phyloP scores from a whole-genome alignment of 1,140 invertebrate genomes.

The Cecropterus lyciades region DNA sequence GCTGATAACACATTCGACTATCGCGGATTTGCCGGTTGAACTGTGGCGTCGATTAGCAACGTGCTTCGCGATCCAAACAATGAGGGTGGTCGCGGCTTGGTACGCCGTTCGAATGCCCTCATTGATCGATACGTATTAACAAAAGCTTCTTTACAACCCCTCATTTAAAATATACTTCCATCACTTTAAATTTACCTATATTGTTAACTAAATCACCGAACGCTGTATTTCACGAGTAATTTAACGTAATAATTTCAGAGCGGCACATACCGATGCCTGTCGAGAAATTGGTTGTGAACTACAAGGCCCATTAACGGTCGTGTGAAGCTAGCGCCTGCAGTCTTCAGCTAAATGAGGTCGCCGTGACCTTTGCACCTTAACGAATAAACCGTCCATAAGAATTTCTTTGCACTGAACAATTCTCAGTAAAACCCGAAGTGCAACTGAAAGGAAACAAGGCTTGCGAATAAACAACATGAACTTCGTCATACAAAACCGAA shows the following conservation, averaged over 20 bases:
- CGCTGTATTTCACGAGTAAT: background rate
- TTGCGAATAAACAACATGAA: slow-evolving; percentile 17
- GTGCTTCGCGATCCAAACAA: slow-evolving; percentile 75
- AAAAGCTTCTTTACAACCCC: slow-evolving; percentile 50
- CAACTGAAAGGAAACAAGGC: slow-evolving; percentile 43
- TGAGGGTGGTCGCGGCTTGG: slow-evolving; percentile 76
- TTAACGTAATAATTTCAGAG: background rate
- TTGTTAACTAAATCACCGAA: background rate
- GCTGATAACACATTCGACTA: slow-evolving; percentile 58
- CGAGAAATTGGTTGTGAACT: slow-evolving; percentile 16
- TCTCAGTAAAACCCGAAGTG: slow-evolving; percentile 17
- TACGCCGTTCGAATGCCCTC: slow-evolving; percentile 62
- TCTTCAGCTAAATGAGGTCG: slow-evolving; percentile 42
- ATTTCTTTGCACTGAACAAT: slow-evolving; percentile 42
- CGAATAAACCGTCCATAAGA: slow-evolving; percentile 36
- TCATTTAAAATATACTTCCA: slow-evolving; percentile 31
- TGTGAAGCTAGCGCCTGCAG: slow-evolving; percentile 44
- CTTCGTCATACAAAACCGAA: background rate
- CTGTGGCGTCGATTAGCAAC: slow-evolving; percentile 75
- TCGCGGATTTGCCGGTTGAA: slow-evolving; percentile 56
- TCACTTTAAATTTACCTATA: slow-evolving; percentile 4
- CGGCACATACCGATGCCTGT: slow-evolving; percentile 15
- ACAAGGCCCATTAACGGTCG: slow-evolving; percentile 41
- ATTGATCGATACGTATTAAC: slow-evolving; percentile 66
- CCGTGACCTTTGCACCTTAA: slow-evolving; percentile 44